Conservation (phyloP, 1,140 invertebrate genomes). For the Eriosoma lanigerum region DNA sequence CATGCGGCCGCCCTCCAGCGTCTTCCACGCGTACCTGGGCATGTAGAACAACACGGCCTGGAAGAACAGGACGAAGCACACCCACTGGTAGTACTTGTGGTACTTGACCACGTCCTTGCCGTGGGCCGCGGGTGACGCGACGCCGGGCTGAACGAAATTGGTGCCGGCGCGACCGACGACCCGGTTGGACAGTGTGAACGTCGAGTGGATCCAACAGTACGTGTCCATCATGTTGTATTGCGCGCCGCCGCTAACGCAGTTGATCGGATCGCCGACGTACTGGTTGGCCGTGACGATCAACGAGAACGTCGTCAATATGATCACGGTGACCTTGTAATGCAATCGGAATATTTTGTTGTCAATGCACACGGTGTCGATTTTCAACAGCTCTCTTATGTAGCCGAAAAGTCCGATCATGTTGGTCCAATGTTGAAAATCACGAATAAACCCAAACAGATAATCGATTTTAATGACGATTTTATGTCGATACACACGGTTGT, state of each 20-base stretch:
- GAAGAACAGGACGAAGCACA: conserved; percentile 77
- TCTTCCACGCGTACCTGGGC: conserved; percentile 76
- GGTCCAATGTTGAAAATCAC: too few relatives aligned
- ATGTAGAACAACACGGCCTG: conserved; percentile 76
- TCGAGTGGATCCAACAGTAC: conserved; percentile 78
- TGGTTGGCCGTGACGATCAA: conserved; percentile 88
- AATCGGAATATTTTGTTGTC: conserved; percentile 93
- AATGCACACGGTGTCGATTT: conserved; percentile 87
- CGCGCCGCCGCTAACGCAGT: conserved; percentile 74
- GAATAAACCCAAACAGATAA: too few relatives aligned
- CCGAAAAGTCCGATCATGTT: conserved; percentile 59
- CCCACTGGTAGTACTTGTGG: conserved; percentile 88
- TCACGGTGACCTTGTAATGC: conserved; percentile 91
- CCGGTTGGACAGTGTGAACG: conserved; percentile 63
- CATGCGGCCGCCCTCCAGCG: conserved; percentile 69
- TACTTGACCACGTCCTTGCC: conserved; percentile 64
- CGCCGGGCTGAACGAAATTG: conserved; percentile 57
- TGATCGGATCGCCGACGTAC: conserved; percentile 92
- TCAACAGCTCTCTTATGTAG: conserved; percentile 85
- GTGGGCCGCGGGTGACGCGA: conserved; percentile 57
- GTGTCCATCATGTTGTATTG: conserved; percentile 66
- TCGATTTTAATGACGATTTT: too few relatives aligned
- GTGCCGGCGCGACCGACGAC: conserved; percentile 55
- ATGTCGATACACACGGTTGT: too few relatives aligned
- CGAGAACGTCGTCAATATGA: conserved; percentile 85